phyloP scores from a whole-genome alignment of 2,113 vertebrate genomes.

The Gymnorhina tibicen region DNA sequence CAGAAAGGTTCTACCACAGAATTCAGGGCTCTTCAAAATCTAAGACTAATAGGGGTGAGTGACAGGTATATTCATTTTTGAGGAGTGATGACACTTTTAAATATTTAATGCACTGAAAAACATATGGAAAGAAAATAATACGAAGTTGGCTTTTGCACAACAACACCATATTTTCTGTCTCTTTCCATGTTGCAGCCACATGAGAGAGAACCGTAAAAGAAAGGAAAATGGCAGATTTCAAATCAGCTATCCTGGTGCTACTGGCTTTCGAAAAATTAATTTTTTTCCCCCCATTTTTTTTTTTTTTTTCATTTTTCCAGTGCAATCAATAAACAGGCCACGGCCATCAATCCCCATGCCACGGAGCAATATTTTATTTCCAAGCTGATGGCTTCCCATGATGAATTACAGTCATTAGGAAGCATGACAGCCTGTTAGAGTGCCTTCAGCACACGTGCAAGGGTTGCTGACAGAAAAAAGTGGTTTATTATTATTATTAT shows the following conservation, averaged over 20 bases:
- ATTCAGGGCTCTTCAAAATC: background rate
- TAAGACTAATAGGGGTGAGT: background rate
- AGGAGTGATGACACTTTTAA: slow-evolving; percentile 22
- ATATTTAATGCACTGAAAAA: slow-evolving; percentile 36
- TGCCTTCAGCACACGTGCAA: slow-evolving; percentile 9
- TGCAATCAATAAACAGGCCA: slow-evolving; percentile 59
- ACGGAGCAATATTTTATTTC: slow-evolving; percentile 64
- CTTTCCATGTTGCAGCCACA: background rate
- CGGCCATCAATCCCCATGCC: slow-evolving; percentile 60
- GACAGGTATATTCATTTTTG: background rate
- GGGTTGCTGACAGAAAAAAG: slow-evolving; percentile 6
- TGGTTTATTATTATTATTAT: background rate
- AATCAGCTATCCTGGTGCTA: background rate
- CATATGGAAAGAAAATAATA: slow-evolving; percentile 46
- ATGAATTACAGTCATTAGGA: slow-evolving; percentile 74
- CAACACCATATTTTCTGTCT: slow-evolving; percentile 19
- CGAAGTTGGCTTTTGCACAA: slow-evolving; percentile 21
- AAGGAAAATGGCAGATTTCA: background rate
- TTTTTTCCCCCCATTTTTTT: background rate
- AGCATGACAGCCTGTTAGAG: slow-evolving; percentile 18
- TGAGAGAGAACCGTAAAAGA: background rate
- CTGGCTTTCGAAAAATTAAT: background rate
- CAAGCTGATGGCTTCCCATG: slow-evolving; percentile 46
- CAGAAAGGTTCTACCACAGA: background rate
- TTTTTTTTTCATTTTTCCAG: slow-evolving; percentile 7